These are phyloP conservation scores for Sebastes kiyomatsui DNA, from an alignment of 2,797 vertebrate genomes.

Conservation along the genomic window DNA sequence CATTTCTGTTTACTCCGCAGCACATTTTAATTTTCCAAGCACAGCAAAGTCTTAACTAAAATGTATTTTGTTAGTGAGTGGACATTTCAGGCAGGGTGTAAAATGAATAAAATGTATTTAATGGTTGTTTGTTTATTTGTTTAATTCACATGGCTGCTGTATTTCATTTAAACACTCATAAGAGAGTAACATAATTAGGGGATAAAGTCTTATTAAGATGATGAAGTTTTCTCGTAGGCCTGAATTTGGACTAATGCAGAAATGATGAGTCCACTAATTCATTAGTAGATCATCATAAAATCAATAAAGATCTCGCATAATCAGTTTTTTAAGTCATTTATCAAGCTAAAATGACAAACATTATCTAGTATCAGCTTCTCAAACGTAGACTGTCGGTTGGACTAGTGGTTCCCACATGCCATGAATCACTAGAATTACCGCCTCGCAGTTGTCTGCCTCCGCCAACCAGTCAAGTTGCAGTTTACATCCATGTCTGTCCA, in stretches of 20 bases:
- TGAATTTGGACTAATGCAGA: neutral
- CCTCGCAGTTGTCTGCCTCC: rapidly evolving
- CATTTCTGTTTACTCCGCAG: constrained; percentile 1
- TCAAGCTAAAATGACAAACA: neutral
- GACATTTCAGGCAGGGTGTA: neutral
- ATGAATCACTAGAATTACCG: no score
- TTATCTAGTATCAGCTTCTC: neutral
- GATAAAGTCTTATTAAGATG: neutral
- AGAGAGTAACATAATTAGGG: neutral
- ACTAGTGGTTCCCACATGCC: neutral
- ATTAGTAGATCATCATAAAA: neutral
- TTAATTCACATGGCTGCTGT: neutral
- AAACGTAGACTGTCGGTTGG: neutral
- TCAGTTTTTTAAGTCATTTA: neutral
- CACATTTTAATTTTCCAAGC: neutral
- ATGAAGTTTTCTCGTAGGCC: neutral
- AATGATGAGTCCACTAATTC: neutral
- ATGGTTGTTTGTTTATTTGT: constrained; percentile 5
- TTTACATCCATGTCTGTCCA: no score
- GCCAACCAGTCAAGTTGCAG: no score
- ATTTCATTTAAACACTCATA: neutral
- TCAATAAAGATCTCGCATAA: neutral
- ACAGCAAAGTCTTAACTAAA: neutral
- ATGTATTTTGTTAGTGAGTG: neutral
- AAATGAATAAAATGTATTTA: neutral